Evolutionary conservation across 2,113 vertebrate genomes (phyloP), one percentile per base, ranked within the genome.

Genomic region (Mastomys coucha): DNA sequence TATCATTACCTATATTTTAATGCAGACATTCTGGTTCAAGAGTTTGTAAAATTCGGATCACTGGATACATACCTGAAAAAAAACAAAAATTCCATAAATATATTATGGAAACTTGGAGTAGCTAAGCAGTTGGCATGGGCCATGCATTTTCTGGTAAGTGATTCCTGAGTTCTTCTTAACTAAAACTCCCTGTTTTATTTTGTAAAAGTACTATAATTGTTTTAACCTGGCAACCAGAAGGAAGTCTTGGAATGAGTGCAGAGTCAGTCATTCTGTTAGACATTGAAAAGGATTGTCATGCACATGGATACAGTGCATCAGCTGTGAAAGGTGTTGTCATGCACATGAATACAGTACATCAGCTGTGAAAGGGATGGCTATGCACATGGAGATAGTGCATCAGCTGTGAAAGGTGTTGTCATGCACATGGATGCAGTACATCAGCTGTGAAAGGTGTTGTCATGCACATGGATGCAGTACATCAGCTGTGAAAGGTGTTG

Each of bases 21-120:
- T 93, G 94, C 98, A 99, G 99, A 99, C 98, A 99, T 99, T 98
- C 99, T 99, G 98, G 99, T 99, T 97, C 99, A 99, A 98, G 99
- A 99, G 95, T 99, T 99, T 90, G 99, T 99, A 84, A 99, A 99
- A 98, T 99, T 99, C 98, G 99, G 99, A 86, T 99, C 99, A 0
- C 94, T 99, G 98, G 99, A 99, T 97, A 99, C 98, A 0, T 99
- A 99, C 85, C 98, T 99, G 98, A 99, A 99, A 97, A 99, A 99
- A 98, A 99, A 99, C 87, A 99, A 99, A 98, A 99, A 98, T 94
- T 93, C 93, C 93, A 99, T 99, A 92, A 99, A 99, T 98, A 99
- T 99, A 97, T 99, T 99, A 96, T 99, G 99, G 99, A 99, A 99
- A 97, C 98, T 99, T 80, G 99, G 99, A 98, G 99, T 99, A 97